A percentile compares a stretch with the other conserved stretches of the same genome.
Conservation (phyloP, 2,113 vertebrate genomes). For the Delphinapterus leucas region DNA sequence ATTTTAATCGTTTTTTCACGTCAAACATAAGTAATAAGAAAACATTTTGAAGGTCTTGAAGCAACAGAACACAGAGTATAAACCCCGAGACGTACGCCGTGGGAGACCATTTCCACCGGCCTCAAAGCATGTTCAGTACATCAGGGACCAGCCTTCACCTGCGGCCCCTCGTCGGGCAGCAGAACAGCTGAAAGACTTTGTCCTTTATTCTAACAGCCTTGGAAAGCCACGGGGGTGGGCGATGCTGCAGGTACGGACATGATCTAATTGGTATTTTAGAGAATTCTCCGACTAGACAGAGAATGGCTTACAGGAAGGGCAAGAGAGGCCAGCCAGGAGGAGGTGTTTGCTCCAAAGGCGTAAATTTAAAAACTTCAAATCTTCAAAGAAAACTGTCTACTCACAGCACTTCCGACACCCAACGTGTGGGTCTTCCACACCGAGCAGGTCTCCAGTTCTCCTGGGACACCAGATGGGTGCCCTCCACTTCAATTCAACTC, state of each 20-base stretch:
- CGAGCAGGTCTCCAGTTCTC: not conserved
- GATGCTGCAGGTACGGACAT: no score
- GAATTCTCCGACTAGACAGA: not conserved
- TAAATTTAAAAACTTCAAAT: not conserved
- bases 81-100: rapidly evolving
- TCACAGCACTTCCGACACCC: not conserved
- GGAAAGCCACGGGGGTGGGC: no score
- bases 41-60: not conserved
- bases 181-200: no score
- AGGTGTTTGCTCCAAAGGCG: not conserved
- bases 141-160: rapidly evolving
- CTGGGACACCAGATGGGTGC: rapidly evolving
- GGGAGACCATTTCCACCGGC: rapidly evolving
- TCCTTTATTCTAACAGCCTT: not conserved
- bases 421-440: not conserved
- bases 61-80: not conserved
- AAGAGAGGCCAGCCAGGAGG: not conserved
- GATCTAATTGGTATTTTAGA: not conserved
- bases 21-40: not conserved
- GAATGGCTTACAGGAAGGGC: not conserved
- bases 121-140: no score
- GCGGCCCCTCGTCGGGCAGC: rapidly evolving
- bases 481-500: not conserved
- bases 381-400: not conserved
- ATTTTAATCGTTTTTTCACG: not conserved